Percentiles rank a stretch among this genome's conserved stretches.
Conservation (phyloP, 2,797 vertebrate genomes). For the Parauchenoglanis punctatus region DNA sequence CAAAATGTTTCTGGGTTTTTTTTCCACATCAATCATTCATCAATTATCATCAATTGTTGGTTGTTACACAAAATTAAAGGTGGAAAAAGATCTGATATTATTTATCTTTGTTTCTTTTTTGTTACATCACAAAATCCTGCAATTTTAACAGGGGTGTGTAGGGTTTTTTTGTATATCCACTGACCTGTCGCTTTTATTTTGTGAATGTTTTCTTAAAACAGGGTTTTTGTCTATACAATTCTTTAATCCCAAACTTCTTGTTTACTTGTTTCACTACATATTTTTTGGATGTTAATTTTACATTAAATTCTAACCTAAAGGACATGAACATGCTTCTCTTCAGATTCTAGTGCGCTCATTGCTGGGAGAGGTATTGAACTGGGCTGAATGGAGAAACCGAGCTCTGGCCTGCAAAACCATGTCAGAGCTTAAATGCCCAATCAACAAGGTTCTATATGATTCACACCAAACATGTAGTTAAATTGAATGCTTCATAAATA, state of each 20-base stretch:
- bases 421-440: constrained; percentile 63
- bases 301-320: background rate
- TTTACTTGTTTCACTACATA: background rate
- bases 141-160: background rate
- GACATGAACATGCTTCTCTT: constrained; percentile 25
- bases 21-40: too few relatives aligned
- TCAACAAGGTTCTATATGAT: constrained; percentile 66
- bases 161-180: background rate
- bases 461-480: background rate
- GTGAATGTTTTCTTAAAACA: background rate
- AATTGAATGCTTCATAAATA: background rate
- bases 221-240: background rate
- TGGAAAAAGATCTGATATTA: background rate
- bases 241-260: background rate
- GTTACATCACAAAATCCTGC: background rate
- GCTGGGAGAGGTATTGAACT: constrained; percentile 74
- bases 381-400: constrained; percentile 69
- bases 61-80: background rate
- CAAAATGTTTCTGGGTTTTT: too few relatives aligned
- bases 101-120: background rate
- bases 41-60: background rate
- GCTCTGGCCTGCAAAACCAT: constrained; percentile 70
- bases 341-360: constrained; percentile 74
- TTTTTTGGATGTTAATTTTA: background rate
- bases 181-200: background rate